Evolutionary conservation across 2,797 vertebrate species (phyloP), one percentile per base, ranked within the genome.

Genomic region (Lacerta bilineata): DNA sequence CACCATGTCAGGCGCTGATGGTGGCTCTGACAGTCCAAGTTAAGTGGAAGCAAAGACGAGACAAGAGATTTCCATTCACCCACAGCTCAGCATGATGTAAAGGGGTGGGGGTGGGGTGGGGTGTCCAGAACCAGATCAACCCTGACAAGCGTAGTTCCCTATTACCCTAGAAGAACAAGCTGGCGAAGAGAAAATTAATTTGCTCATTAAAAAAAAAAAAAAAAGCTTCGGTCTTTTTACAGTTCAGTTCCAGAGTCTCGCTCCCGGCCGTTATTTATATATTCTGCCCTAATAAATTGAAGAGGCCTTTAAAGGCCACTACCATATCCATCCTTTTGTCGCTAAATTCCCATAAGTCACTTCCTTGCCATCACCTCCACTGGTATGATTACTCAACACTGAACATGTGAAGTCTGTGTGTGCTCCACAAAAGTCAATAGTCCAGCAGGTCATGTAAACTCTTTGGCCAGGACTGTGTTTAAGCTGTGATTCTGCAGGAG

Each of bases 301-400:
- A 88, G 9, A 1, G 7, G n/a, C 27, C 72, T 2, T 33, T 72
- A 80, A 88, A 80, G 29, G 3, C 1, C 66, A 41, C 29, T 88
- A 61, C 55, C 76, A 9, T 4, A 5, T 33, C 59, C n/a, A 2
- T 0, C 36, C 11, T 84, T 81, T 72, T 27, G 76, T 41, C 0
- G 0, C 4, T 59, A 78, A 29, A 84, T 3, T 8, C 29, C 29
- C 7, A 4, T 5, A 33, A 55, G n/a, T n/a, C 27, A 23, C 7
- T n/a, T 83, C 25, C 50, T 33, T 81, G 9, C 0, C n/a, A 55
- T 25, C 79, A 2, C 18, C 17, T 1, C 0, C 43, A 78, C 3
- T 2, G 0, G 9, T 11, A 1, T 0, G 0, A 4, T 18, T 29
- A 66, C 20, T 39, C 8, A 59, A 41, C 4, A 4, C 59, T 33